Base-by-base conservation (phyloP, 2,888 invertebrate species). In the Eupithecia vulgata region DNA sequence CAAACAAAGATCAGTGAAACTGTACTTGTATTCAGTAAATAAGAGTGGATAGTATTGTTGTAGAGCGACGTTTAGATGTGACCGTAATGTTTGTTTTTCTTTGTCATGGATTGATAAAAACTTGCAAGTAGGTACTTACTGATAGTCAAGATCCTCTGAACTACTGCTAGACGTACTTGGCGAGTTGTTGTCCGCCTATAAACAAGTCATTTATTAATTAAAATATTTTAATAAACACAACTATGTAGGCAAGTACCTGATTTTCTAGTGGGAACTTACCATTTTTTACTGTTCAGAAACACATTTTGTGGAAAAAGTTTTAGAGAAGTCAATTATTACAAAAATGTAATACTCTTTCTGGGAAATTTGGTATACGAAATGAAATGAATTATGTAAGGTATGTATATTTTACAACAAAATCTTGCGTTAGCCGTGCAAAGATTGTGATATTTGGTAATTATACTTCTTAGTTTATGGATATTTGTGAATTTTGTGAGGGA, bases 51-150 rank as follows among this genome's bases (percentile, higher is more conserved):
- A 57, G 25, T 57, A 25, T 25, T 57, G 25, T 25, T 57, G 52
- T 52, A 52, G 21, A 21, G 21, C 21, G 25, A n/a, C n/a, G 35
- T 62, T 62, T 59, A 30, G 30, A 13, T 40, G 61, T 68, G 48
- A 62, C 42, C n/a, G 52, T 25, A 73, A 65, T 71, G 59, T 74
- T 74, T 71, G 37, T 62, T 71, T 67, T 72, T 69, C 71, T 69
- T 74, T 72, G 71, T 74, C 35, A 69, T 48, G 48, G 48, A 48
- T 67, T 74, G 74, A 68, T 71, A 70, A 45, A 57, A 73, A 45
- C n/a, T n/a, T 61, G 42, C 48, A 66, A 74, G 21, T 70, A 90
- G n/a, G n/a, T n/a, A n/a, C 93, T 91, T 81, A 93, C 93, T 89
- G 87, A 77, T 92, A 93, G 78, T 93, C 93, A 42, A 80, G 81